phyloP scores from a whole-genome alignment of 92 coral and sea anemone genomes.

The Porites evermanni region DNA sequence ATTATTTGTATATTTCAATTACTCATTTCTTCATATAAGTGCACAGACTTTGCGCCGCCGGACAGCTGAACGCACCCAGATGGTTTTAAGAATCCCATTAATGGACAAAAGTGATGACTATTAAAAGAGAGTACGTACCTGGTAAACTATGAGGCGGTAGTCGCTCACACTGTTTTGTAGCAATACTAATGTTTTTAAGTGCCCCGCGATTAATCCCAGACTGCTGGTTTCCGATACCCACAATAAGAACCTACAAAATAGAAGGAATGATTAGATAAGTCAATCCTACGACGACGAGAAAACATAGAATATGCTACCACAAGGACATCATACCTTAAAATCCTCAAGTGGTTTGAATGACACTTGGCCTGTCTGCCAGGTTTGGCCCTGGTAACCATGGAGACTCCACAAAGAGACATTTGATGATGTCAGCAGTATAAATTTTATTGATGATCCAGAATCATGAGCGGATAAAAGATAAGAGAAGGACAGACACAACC shows the following conservation, averaged over 20 bases:
- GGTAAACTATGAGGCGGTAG: constrained; percentile 74
- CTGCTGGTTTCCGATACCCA: constrained; percentile 1
- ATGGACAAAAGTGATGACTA: no score
- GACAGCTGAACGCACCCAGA: no score
- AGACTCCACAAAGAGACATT: constrained; percentile 66
- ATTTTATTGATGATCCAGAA: constrained; percentile 50
- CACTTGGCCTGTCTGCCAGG: constrained; percentile 72
- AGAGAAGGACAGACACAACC: constrained; percentile 67
- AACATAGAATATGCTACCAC: no score
- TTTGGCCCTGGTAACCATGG: constrained; percentile 68
- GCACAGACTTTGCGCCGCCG: no score
- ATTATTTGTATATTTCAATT: no score
- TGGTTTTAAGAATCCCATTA: no score
- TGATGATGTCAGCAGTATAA: constrained; percentile 37
- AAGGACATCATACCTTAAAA: constrained; percentile 56
- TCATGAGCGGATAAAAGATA: constrained; percentile 62
- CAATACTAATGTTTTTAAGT: constrained; percentile 43
- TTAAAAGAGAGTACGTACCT: constrained; percentile 31
- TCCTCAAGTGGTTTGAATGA: constrained; percentile 41
- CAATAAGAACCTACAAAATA: not conserved
- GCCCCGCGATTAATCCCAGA: constrained; percentile 17
- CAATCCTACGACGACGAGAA: no score
- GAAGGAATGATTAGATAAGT: not conserved
- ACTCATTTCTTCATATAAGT: no score
- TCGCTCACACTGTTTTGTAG: constrained; percentile 57